Evolutionary conservation across 2,797 vertebrate genomes (phyloP), one percentile per base, ranked within the genome.

Genomic region (Scleropages formosus): DNA sequence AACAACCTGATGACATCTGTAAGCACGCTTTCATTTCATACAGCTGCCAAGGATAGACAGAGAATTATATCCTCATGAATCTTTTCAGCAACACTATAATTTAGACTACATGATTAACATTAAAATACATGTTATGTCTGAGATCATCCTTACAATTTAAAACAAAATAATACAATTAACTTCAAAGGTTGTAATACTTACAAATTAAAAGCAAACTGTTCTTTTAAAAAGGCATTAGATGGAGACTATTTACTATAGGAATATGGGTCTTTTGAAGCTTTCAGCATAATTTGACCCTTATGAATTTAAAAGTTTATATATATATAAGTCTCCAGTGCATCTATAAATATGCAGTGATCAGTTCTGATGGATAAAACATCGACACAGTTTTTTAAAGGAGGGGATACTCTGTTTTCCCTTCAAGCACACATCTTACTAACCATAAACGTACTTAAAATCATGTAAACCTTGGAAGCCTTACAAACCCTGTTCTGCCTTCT

Each of bases 101-200:
- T 60, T 44, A 62, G 58, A 80, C 80, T 77, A 73, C 44, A 82
- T 84, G 82, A 88, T 77, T 79, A 78, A 88, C 82, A 80, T 15
- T 78, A 81, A 82, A 81, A 82, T 81, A 72, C 64, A 65, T 69
- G 74, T 64, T n/a, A 67, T 56, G 12, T 62, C 68, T 62, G 24
- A 72, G 31, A 51, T 56, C 22, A 49, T 64, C 56, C 60, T 58
- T 22, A 73, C 39, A 22, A 73, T 63, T 61, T 56, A n/a, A 49
- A 72, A 56, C 46, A 7, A 76, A 61, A 64, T 64, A 51, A 65
- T 56, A 16, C 26, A 64, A 68, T 73, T 66, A 67, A 77, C 62
- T 46, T 73, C 75, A 76, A 76, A 76, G 59, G 18, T 39, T 61
- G n/a, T 31, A 58, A 76, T 70, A 16, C 39, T 76, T 70, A 62